A percentile compares a stretch with the other conserved stretches of the same genome.
Evolutionary conservation across 2,888 invertebrate species (phyloP).

Genomic region (Polylopha cassiicola): DNA sequence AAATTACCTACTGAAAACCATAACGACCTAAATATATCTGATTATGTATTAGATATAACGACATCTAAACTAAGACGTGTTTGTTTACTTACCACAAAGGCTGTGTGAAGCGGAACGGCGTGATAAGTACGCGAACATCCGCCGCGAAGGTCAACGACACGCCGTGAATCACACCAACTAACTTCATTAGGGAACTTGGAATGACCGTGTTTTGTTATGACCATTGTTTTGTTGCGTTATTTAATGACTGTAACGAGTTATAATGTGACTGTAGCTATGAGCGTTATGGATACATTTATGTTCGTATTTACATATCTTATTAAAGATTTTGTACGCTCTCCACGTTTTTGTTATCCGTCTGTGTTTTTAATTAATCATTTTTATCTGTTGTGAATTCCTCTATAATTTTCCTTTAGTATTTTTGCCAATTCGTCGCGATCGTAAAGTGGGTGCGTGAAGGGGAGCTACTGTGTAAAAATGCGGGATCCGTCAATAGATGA

Average conservation of each 20-base stretch:
- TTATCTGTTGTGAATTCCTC: neutral
- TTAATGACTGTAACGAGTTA: slow-evolving; percentile 9
- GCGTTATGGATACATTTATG: too few species aligned
- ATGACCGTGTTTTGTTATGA: slow-evolving; percentile 2
- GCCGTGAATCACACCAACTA: slow-evolving; percentile 50
- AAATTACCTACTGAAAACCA: too few species aligned
- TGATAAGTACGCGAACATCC: slow-evolving; percentile 52
- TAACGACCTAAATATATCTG: slow-evolving; percentile 30
- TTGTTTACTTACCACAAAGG: slow-evolving; percentile 31
- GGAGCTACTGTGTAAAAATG: slow-evolving; percentile 20
- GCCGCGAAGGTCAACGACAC: slow-evolving; percentile 65
- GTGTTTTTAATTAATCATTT: too few species aligned
- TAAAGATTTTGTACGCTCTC: too few species aligned
- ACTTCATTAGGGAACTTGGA: slow-evolving; percentile 49
- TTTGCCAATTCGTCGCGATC: slow-evolving; percentile 12
- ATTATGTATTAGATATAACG: slow-evolving; percentile 12
- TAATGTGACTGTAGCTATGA: too few species aligned
- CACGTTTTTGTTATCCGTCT: too few species aligned
- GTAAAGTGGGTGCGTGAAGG: slow-evolving; percentile 12
- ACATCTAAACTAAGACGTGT: slow-evolving; percentile 20
- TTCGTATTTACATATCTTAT: too few species aligned
- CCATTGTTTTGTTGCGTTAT: slow-evolving; percentile 23
- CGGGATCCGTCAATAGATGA: slow-evolving; percentile 36
- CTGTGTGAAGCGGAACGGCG: slow-evolving; percentile 42
- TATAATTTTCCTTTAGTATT: slow-evolving; percentile 3